Evolutionary conservation across 2,797 vertebrate species (phyloP).

Genomic region (Dryobates pubescens): DNA sequence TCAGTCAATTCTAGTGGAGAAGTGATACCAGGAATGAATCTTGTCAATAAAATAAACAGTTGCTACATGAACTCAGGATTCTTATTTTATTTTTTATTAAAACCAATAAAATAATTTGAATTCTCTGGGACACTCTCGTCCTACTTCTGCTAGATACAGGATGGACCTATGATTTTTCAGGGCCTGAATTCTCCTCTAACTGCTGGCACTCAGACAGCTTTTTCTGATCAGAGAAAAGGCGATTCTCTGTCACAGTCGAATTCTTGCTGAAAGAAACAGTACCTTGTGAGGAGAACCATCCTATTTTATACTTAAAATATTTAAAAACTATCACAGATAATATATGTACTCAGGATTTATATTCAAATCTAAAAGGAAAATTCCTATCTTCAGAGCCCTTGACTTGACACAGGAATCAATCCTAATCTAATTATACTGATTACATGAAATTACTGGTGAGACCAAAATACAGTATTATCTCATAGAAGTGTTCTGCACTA

Average conservation of each 20-base stretch:
- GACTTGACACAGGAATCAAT: background rate
- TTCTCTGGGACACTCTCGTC: background rate
- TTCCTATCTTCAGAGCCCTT: background rate
- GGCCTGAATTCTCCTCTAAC: background rate
- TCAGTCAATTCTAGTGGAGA: background rate
- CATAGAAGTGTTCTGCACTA: background rate
- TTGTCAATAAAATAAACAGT: background rate
- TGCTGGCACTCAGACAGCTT: background rate
- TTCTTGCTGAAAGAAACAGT: background rate
- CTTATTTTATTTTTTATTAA: background rate
- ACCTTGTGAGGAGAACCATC: background rate
- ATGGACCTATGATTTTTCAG: background rate
- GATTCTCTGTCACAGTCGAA: background rate
- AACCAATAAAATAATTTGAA: background rate
- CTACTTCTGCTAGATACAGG: background rate
- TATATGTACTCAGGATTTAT: background rate
- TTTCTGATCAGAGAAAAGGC: background rate
- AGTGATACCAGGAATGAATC: background rate
- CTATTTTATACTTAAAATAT: background rate
- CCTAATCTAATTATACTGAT: background rate
- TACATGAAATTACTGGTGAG: background rate
- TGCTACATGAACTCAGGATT: background rate
- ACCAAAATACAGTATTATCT: background rate
- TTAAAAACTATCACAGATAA: background rate
- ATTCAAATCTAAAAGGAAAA: background rate